Percentiles rank a stretch among this genome's conserved stretches.
Conservation (phyloP, 2,797 vertebrate genomes). For the Coregonus sp. region DNA sequence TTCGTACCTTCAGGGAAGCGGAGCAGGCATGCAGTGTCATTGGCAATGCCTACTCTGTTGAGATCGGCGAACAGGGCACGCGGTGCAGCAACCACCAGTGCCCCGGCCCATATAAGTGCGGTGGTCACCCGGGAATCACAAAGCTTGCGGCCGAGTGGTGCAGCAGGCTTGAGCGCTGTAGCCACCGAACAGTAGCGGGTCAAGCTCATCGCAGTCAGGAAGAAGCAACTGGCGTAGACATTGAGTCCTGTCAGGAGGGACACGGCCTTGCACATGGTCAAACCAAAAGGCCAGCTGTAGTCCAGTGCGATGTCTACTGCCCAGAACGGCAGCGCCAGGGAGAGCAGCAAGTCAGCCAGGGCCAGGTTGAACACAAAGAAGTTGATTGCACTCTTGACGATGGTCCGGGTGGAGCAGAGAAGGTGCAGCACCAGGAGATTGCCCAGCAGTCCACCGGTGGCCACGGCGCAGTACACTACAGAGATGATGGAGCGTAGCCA, state of each 20-base stretch:
- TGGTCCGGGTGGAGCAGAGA: conserved; percentile 66
- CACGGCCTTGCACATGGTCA: conserved; percentile 74
- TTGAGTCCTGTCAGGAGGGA: conserved; percentile 77
- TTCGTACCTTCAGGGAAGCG: conserved; percentile 73
- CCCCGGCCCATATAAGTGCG: conserved; percentile 67
- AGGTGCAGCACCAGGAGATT: conserved; percentile 79
- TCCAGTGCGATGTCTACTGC: conserved; percentile 77
- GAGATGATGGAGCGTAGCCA: conserved; percentile 70
- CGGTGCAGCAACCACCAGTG: conserved; percentile 67
- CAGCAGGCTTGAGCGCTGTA: conserved; percentile 62
- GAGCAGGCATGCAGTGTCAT: conserved; percentile 74
- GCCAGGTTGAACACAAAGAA: conserved; percentile 81
- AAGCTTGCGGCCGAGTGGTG: conserved; percentile 53
- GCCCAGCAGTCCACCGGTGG: conserved; percentile 73
- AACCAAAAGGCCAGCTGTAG: conserved; percentile 82
- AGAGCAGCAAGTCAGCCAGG: conserved; percentile 77
- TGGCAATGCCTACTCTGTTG: conserved; percentile 58
- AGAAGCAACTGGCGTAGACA: conserved; percentile 79
- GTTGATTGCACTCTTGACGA: conserved; percentile 71
- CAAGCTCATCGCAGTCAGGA: conserved; percentile 78
- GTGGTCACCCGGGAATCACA: conserved; percentile 58
- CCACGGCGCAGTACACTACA: conserved; percentile 75
- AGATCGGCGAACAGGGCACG: conserved; percentile 73
- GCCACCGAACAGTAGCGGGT: conserved; percentile 77
- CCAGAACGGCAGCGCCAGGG: conserved; percentile 82